phyloP scores from a whole-genome alignment of 2,113 vertebrate genomes.

The Psophia crepitans region DNA sequence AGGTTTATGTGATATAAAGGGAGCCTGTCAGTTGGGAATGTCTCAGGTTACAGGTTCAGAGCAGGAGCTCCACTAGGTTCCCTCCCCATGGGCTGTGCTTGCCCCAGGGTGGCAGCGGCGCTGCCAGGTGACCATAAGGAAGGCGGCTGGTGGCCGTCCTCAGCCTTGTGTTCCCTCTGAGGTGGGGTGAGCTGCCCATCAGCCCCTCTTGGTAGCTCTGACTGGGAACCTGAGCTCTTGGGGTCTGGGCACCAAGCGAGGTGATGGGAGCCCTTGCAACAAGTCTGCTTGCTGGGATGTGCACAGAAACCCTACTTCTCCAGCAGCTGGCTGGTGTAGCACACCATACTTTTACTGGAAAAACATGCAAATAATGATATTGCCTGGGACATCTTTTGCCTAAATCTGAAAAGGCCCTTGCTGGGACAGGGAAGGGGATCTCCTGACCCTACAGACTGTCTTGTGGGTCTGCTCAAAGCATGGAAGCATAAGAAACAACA shows the following conservation, averaged over 20 bases:
- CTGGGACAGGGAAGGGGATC: not conserved
- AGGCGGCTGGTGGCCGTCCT: not conserved
- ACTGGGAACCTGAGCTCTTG: not conserved
- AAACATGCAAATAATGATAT: not conserved
- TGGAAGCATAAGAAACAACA: not conserved
- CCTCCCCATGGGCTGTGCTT: not conserved
- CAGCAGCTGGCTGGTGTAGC: not conserved
- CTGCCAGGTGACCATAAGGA: not conserved
- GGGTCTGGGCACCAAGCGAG: not conserved
- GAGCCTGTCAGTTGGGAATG: not conserved
- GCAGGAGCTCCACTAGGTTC: not conserved
- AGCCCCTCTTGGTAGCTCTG: fast-evolving
- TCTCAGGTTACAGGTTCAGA: not conserved
- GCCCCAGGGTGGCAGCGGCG: not conserved
- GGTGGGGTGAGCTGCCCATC: not conserved
- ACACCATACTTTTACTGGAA: not conserved
- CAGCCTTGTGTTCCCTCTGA: not conserved
- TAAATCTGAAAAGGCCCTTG: not conserved
- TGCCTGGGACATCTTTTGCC: not conserved
- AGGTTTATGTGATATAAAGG: not conserved
- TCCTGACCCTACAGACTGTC: not conserved
- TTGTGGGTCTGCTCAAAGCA: not conserved
- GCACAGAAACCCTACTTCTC: not conserved
- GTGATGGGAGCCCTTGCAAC: not conserved
- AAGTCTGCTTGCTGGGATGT: not conserved